A percentile compares a stretch with the other conserved stretches of the same genome.
Conservation (phyloP, 2,797 vertebrate genomes). For the Spea hammondii region DNA sequence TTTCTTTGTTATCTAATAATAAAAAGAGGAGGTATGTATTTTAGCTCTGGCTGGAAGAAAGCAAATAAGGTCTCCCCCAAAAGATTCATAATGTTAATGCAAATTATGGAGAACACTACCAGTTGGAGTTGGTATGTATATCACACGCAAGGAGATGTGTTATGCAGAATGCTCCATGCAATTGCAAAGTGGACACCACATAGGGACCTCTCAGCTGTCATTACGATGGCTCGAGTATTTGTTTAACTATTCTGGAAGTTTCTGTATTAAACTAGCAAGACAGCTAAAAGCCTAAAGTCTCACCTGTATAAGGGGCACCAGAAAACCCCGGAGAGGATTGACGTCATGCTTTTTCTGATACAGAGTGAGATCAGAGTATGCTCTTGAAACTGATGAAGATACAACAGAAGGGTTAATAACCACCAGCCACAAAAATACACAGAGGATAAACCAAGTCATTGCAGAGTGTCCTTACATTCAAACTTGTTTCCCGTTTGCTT, state of each 20-base stretch:
- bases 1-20: no score
- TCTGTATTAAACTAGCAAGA: not conserved
- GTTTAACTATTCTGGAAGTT: not conserved
- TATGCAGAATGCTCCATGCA: no score
- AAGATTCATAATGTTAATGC: no score
- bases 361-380: conserved; percentile 74
- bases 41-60: no score
- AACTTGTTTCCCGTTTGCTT: conserved; percentile 77
- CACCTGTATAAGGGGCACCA: conserved; percentile 84
- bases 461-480: conserved; percentile 70
- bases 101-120: no score
- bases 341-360: conserved; percentile 85
- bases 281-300: conserved; percentile 38
- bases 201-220: not conserved
- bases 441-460: not conserved
- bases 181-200: no score
- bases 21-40: no score
- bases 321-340: conserved; percentile 76
- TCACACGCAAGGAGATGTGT: no score
- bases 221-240: not conserved
- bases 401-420: not conserved
- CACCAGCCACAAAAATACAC: not conserved
- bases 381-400: conserved; percentile 73
- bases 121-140: no score
- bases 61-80: no score